Evolutionary conservation across 2,113 vertebrate species (phyloP), one percentile per base, ranked within the genome.

Genomic region (Spea bombifrons): DNA sequence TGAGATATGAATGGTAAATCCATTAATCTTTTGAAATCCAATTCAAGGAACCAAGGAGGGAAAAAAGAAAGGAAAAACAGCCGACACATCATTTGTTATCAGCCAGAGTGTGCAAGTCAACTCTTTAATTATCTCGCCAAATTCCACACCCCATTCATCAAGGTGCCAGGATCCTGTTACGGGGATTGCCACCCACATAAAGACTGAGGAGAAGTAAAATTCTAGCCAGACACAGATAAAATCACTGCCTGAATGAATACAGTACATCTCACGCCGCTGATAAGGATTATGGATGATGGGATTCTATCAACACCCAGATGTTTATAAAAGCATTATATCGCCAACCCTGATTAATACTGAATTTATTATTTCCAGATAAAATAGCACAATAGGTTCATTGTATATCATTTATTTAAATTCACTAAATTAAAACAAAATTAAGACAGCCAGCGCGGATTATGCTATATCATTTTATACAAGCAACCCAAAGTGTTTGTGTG

Each of bases 61-160:
- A 73, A 81, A 81, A 74, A 49, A 84, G 81, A 80, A 83, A 86
- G 88, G 87, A 69, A 82, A 83, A 76, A 52, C 83, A 83, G 80
- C 83, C 83, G 88, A 88, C 87, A 88, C 87, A 84, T 88, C 88
- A 87, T 90, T 88, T 89, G 86, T 89, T 90, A 88, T 85, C 89
- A 84, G 86, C 84, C 83, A 75, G 86, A 86, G 84, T 84, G 86
- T 84, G 82, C 86, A 86, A 84, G 80, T 86, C 73, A 85, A 82
- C 83, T 86, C 86, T 87, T 89, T 90, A 90, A 90, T 89, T 88
- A 89, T 89, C 88, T 89, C 86, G 84, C 89, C 87, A 89, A 88
- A 89, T 89, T 82, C 86, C 72, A 59, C 86, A 86, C 83, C 84
- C 86, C 84, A 89, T 90, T 87, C 84, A 89, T 89, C 89, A 88